Conservation (phyloP, 2,113 vertebrate genomes). For the Cygnus buccinator region DNA sequence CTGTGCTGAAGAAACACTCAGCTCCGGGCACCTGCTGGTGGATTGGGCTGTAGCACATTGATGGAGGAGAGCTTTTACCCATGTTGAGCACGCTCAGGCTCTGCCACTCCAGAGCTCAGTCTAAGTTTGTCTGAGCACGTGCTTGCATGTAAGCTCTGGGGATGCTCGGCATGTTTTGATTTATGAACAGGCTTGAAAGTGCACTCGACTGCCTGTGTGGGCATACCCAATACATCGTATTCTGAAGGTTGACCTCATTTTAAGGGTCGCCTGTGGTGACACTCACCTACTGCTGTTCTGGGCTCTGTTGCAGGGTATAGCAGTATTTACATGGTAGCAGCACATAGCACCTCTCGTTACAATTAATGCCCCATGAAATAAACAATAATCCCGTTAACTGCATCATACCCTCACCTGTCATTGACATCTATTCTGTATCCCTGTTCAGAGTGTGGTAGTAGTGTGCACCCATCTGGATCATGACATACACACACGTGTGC, state of each 20-base stretch:
- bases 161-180: conserved; percentile 54
- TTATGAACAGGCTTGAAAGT: conserved; percentile 44
- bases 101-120: conserved; percentile 61
- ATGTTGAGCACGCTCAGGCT: conserved; percentile 54
- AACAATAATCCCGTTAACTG: neutral
- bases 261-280: conserved; percentile 2
- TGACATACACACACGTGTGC: neutral
- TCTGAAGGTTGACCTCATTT: neutral
- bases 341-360: conserved; percentile 33
- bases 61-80: conserved; percentile 38
- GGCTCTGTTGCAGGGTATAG: neutral
- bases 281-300: conserved; percentile 11
- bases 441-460: neutral
- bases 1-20: conserved; percentile 23
- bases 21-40: conserved; percentile 34
- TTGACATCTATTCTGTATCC: conserved; percentile 22
- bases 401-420: conserved; percentile 6
- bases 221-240: neutral
- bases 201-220: conserved; percentile 25
- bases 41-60: conserved; percentile 47
- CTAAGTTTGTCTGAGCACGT: conserved; percentile 60
- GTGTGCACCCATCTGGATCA: conserved; percentile 22
- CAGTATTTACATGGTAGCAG: neutral
- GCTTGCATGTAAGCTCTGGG: conserved; percentile 68
- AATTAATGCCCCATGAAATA: conserved; percentile 16